Evolutionary conservation across 2,113 vertebrate genomes (phyloP), one percentile per base, ranked within the genome.

Genomic region (Ammodytes marinus): DNA sequence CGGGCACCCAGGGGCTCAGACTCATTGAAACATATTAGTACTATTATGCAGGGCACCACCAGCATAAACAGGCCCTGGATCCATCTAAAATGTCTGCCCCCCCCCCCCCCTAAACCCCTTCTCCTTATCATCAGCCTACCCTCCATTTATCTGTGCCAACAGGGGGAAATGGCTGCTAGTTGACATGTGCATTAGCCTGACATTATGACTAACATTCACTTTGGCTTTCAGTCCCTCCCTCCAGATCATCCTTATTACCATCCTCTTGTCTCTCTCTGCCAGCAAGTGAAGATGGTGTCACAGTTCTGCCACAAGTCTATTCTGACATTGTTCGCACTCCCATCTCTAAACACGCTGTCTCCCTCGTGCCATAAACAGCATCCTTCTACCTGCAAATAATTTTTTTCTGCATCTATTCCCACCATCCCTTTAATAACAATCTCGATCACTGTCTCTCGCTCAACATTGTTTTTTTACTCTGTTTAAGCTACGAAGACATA

Each of bases 21-120:
- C 89, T 92, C 80, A 89, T 92, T 91, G 90, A 90, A 91, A 91
- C 74, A 86, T 86, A 89, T 91, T 89, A 91, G 75, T 55, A 75
- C 58, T 77, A 82, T 80, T 89, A 87, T 91, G 68, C 82, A 82
- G 76, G 85, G 64, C 75, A 70, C 47, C 61, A 40, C 47, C 61
- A 40, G 80, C 80, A 84, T 87, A 88, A 93, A 85, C 80, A 85
- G 55, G 64, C 84, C 69, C 66, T 2, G 0, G 17, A 64, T 84
- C 53, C 54, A 2, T 75, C 43, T 70, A 68, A 86, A 80, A 77
- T 37, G 69, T 86, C 84, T 79, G 39, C 64, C 14, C 39, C 58
- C 35, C 84, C 76, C 35, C 64, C 14, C 39, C 58, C 35, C 27
- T 27, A 35, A 58, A 19, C 13, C 55, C 53, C 37, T 7, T 74